Base-by-base conservation (phyloP, 1,140 invertebrate genomes). In the Cherax destructor region DNA sequence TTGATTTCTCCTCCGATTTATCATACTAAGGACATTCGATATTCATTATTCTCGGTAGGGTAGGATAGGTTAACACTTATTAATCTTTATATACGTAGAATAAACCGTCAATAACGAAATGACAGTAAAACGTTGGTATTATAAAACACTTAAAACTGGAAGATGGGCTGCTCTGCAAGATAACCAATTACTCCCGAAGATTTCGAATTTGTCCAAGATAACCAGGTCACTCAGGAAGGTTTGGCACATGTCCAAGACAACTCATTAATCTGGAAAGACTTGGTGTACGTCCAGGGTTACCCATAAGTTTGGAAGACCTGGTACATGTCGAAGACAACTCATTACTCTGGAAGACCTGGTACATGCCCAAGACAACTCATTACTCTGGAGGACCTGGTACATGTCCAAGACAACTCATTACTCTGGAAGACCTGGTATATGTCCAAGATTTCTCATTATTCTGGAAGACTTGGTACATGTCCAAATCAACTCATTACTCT, bases 281-380 rank as follows among this genome's bases (percentile, higher is more conserved):
- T 41, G 0, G 30, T 41, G 30, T 41, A 41, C 30, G 30, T 41
- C 30, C 30, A 41, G 30, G 30, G 30, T 41, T 41, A 41, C 30
- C 30, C 30, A 41, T 41, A 41, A 41, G 30, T 80, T 41, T 87
- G 61, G 78, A 79, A 76, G 30, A n/a, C 86, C 2, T 41, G 30
- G 30, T 41, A 41, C 30, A 41, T 41, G 30, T 41, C 30, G 30
- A 41, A 41, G 30, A 41, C 30, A 41, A 41, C 30, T 41, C 30
- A 80, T 87, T 87, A 80, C 86, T 80, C 30, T 87, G 61, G 78
- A 79, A 76, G 30, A n/a, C 86, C 30, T 41, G 30, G 30, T 41
- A 41, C 30, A 41, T 41, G 30, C 2, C 30, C 30, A 41, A 41
- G 30, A 41, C 30, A 41, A 41, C 30, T 41, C 0, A 80, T 87